These are phyloP conservation scores for Pinna nobilis DNA, from an alignment of 1,140 invertebrate species.

Conservation along the genomic window DNA sequence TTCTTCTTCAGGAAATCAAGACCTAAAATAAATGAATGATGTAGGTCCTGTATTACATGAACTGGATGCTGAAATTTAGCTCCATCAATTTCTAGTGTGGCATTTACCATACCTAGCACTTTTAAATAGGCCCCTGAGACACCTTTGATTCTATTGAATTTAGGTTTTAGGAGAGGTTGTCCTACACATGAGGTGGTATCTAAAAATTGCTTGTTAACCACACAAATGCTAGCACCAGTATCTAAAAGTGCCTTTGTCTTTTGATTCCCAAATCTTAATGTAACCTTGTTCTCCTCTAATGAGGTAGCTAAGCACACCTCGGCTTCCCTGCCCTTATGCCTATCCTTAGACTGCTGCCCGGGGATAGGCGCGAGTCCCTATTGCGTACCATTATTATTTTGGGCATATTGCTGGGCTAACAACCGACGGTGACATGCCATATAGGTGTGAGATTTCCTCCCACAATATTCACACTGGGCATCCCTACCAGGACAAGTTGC, in stretches of 20 bases:
- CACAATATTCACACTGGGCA: slow-evolving; percentile 6
- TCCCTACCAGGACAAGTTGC: background rate
- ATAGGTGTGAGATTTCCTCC: slow-evolving; percentile 1
- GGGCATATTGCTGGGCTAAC: background rate
- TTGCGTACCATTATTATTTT: background rate
- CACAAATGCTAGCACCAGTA: slow-evolving; percentile 24
- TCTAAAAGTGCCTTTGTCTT: slow-evolving; percentile 27
- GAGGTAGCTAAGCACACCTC: slow-evolving; percentile 5
- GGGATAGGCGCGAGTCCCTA: slow-evolving; percentile 39
- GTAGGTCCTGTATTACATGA: slow-evolving; percentile 18
- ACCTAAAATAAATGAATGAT: slow-evolving; percentile 31
- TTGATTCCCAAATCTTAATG: slow-evolving; percentile 5
- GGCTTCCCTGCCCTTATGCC: slow-evolving; percentile 19
- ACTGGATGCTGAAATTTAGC: slow-evolving; percentile 12
- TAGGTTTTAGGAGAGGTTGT: background rate
- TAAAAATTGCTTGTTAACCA: slow-evolving; percentile 14
- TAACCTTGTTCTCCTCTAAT: slow-evolving; percentile 23
- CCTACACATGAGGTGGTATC: background rate
- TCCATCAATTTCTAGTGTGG: slow-evolving; percentile 22
- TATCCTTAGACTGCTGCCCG: slow-evolving; percentile 21
- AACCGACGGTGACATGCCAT: background rate
- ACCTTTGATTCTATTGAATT: slow-evolving; percentile 3
- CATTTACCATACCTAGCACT: slow-evolving; percentile 28
- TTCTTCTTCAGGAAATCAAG: slow-evolving; percentile 18
- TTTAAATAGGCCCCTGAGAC: background rate